Evolutionary conservation across 2,888 invertebrate genomes (phyloP), one percentile per base, ranked within the genome.

Genomic region (Dasysyrphus albostriatus): DNA sequence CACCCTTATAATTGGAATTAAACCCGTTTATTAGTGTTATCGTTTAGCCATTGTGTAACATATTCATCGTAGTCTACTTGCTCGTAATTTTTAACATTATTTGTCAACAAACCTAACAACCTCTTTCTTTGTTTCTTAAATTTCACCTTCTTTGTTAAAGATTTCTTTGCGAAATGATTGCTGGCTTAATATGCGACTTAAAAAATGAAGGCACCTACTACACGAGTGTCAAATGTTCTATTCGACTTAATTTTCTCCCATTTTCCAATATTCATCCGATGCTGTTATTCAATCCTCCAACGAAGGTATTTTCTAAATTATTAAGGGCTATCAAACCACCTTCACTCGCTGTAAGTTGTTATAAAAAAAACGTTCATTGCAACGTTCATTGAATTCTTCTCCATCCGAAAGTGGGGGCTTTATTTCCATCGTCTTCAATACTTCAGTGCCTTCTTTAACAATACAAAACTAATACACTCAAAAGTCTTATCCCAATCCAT

Each of bases 361-460:
- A 29, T 12, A 29, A 29, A 32, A 63, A 29, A 63, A 54, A 16
- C 39, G 54, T 47, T 47, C 19, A 54, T 81, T 81, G 80, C 77
- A 77, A 81, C 34, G 61, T 73, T 59, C 19, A 59, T 51, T 24
- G 51, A 49, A 39, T 16, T 49, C 12, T 16, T 49, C 12, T n/a
- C 14, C 63, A 29, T 14, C 34, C 12, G 10, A 61, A 67, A 65
- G 70, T 34, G 56, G 39, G 54, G 16, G 61, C 69, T 51, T 0
- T 47, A 47, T n/a, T 32, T 10, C 4, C n/a, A n/a, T n/a, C n/a
- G n/a, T n/a, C 29, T 29, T 49, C 34, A 49, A 19, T 49, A 16
- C 2, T 8, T 24, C 10, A 49, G 6, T 34, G 16, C n/a, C n/a
- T 49, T 37, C 65, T 24, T 44, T 3, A 63, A 34, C 44, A n/a